Evolutionary conservation across 2,888 invertebrate genomes (phyloP).

Genomic region (Limenitis arthemis): DNA sequence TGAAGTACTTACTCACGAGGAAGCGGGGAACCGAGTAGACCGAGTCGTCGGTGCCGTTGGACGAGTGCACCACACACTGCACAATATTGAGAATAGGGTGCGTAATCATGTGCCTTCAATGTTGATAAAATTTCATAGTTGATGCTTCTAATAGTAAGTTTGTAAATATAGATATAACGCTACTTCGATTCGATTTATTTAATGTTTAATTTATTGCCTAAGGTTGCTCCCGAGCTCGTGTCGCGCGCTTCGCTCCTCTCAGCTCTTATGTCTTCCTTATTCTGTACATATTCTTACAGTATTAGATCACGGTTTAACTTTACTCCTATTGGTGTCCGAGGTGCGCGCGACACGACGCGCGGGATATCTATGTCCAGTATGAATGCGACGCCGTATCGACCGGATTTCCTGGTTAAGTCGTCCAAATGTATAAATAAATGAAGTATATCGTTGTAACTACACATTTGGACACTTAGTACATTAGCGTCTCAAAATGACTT

Average conservation of each 20-base stretch:
- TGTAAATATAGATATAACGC: conserved; percentile 64
- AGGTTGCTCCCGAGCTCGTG: conserved; percentile 32
- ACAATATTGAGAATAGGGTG: conserved; percentile 61
- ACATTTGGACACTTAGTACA: conserved; percentile 50
- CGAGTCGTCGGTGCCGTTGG: conserved; percentile 19
- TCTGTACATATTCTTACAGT: conserved; percentile 5
- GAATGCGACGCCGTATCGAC: conserved; percentile 2
- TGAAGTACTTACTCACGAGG: conserved; percentile 34
- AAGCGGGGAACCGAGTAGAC: too few species aligned
- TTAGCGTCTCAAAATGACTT: conserved; percentile 49
- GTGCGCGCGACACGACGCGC: not conserved
- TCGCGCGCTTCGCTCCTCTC: not conserved
- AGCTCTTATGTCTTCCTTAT: conserved; percentile 14
- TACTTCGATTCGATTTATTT: conserved; percentile 60
- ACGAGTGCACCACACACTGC: conserved; percentile 51
- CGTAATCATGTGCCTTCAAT: conserved; percentile 72
- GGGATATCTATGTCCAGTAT: conserved; percentile 20
- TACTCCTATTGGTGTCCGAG: not conserved
- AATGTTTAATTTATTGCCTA: conserved; percentile 55
- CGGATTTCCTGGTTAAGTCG: conserved; percentile 12
- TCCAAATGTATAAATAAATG: conserved; percentile 59
- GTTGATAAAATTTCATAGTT: conserved; percentile 68
- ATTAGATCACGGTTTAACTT: not conserved
- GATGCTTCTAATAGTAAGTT: conserved; percentile 68
- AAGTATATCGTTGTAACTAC: conserved; percentile 59